A percentile compares a stretch with the other conserved stretches of the same genome.
Evolutionary conservation across 2,888 invertebrate species (phyloP).

Genomic region (Ophioninae sp.): DNA sequence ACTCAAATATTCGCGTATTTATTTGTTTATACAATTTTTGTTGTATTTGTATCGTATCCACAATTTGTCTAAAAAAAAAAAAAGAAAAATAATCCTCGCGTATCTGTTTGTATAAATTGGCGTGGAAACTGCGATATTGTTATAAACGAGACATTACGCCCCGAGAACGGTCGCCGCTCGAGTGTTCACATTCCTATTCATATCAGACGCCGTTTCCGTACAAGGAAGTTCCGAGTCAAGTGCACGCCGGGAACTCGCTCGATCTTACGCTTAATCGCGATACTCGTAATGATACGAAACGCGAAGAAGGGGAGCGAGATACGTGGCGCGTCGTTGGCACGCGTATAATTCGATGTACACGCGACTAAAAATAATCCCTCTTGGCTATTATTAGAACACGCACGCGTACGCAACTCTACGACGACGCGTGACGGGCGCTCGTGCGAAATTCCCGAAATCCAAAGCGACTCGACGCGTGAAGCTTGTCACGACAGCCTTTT

Average conservation of each 20-base stretch:
- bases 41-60: no score
- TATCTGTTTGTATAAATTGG: no score
- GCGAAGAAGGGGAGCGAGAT: slow-evolving; percentile 22
- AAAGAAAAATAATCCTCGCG: no score
- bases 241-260: background rate
- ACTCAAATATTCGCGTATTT: no score
- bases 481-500: slow-evolving; percentile 51
- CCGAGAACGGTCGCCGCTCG: slow-evolving; percentile 21
- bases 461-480: background rate
- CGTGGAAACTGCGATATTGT: no score
- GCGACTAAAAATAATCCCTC: slow-evolving; percentile 38
- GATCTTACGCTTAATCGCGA: background rate
- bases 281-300: background rate
- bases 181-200: slow-evolving; percentile 23
- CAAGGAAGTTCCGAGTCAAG: slow-evolving; percentile 35
- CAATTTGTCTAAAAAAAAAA: no score
- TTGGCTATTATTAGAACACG: slow-evolving; percentile 45
- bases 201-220: slow-evolving; percentile 42
- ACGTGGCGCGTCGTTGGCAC: slow-evolving; percentile 34
- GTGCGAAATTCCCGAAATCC: slow-evolving; percentile 1
- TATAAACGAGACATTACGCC: slow-evolving; percentile 24
- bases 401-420: slow-evolving; percentile 34
- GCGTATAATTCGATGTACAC: slow-evolving; percentile 29
- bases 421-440: slow-evolving; percentile 1
- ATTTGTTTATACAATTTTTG: no score